Evolutionary conservation across 2,888 invertebrate species (phyloP).

Genomic region (Synergus gifuensis): DNA sequence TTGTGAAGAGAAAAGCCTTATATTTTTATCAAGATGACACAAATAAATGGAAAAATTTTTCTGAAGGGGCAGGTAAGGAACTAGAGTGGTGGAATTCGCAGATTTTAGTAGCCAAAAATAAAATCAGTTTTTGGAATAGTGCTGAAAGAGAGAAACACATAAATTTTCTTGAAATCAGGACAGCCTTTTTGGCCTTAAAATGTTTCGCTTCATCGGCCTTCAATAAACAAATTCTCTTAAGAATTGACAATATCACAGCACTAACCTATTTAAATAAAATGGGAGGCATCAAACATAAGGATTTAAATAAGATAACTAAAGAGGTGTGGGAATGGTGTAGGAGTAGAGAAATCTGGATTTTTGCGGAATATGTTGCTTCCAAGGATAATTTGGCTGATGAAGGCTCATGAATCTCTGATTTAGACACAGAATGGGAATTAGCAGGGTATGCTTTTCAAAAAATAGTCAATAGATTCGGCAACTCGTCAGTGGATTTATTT

Average conservation of each 20-base stretch:
- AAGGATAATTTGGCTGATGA: constrained; percentile 51
- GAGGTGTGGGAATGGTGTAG: constrained; percentile 53
- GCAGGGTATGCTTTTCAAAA: constrained; percentile 37
- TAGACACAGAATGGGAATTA: constrained; percentile 54
- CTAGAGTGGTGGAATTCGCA: constrained; percentile 43
- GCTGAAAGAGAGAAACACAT: constrained; percentile 49
- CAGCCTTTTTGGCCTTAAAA: constrained; percentile 49
- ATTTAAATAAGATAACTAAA: constrained; percentile 51
- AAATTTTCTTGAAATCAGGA: constrained; percentile 50
- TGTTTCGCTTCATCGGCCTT: constrained; percentile 50
- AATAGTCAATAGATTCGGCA: constrained; percentile 46
- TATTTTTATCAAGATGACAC: constrained; percentile 18
- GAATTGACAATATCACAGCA: constrained; percentile 56
- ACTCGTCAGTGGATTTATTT: constrained; percentile 53
- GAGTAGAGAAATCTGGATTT: constrained; percentile 49
- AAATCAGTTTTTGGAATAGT: constrained; percentile 47
- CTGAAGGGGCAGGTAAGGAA: neutral
- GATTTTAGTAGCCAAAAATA: constrained; percentile 29
- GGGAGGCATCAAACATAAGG: constrained; percentile 55
- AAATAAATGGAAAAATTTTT: neutral
- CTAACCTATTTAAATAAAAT: constrained; percentile 55
- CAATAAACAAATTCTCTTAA: constrained; percentile 52
- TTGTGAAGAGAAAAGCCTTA: constrained; percentile 23
- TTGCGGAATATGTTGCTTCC: constrained; percentile 48
- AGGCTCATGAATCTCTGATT: constrained; percentile 49